Conservation (phyloP, 2,888 invertebrate genomes). For the Tachina lurida region DNA sequence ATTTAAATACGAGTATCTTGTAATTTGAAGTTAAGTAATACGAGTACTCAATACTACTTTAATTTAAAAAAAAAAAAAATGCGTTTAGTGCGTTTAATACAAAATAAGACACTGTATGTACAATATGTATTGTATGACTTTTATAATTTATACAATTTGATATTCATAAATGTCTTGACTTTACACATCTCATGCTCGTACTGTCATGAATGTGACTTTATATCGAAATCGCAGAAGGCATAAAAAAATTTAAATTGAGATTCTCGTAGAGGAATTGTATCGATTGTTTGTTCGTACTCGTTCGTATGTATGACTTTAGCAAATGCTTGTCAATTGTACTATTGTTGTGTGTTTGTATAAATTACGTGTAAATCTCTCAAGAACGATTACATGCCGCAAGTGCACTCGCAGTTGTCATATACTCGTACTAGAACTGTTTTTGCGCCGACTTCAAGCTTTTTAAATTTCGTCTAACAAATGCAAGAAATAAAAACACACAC, state of each 20-base stretch:
- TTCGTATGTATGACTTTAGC: background rate
- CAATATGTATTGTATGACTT: background rate
- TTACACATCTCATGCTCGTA: conserved; percentile 63
- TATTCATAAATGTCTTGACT: conserved; percentile 71
- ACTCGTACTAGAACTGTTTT: conserved; percentile 33
- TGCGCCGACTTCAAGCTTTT: conserved; percentile 46
- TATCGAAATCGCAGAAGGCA: conserved; percentile 31
- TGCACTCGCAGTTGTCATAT: conserved; percentile 60
- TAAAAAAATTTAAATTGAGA: conserved; percentile 38
- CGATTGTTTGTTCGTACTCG: background rate
- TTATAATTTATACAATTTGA: conserved; percentile 70
- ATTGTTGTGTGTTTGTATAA: conserved; percentile 11
- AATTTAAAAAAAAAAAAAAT: too few relatives aligned
- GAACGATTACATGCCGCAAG: conserved; percentile 64
- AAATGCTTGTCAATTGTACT: conserved; percentile 22
- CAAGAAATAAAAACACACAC: background rate
- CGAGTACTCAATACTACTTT: too few relatives aligned
- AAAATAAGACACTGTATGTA: background rate
- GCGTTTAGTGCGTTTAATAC: too few relatives aligned
- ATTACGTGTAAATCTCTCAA: conserved; percentile 57
- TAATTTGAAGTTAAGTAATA: too few relatives aligned
- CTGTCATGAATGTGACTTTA: conserved; percentile 65
- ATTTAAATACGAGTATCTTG: too few relatives aligned
- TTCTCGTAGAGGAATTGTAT: background rate
- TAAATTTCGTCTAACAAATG: conserved; percentile 44